These are phyloP conservation scores for Lepidotrigona ventralis DNA, from an alignment of 1,140 invertebrate genomes.

Conservation along the genomic window DNA sequence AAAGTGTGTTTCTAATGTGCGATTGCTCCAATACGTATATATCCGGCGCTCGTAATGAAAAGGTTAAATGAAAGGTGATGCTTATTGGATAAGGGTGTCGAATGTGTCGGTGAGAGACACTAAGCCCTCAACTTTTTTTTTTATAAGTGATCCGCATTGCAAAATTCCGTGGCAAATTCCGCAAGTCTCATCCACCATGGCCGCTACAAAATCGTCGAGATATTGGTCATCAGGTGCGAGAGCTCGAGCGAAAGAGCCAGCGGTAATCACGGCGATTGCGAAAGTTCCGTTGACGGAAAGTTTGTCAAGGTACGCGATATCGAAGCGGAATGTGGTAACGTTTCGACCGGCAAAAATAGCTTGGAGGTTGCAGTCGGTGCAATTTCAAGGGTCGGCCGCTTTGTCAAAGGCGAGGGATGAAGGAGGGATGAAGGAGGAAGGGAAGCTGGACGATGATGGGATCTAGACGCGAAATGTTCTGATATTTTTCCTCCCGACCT, in stretches of 20 bases:
- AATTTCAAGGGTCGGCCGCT: slow-evolving; percentile 49
- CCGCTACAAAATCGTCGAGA: not conserved
- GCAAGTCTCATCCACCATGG: not conserved
- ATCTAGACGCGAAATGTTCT: slow-evolving; percentile 44
- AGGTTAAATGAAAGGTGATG: too few species aligned
- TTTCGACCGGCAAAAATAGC: slow-evolving; percentile 16
- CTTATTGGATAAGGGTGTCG: too few species aligned
- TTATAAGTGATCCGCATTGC: too few species aligned
- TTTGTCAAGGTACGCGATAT: slow-evolving; percentile 16
- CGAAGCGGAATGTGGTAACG: not conserved
- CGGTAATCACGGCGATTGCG: slow-evolving; percentile 13
- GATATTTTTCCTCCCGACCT: slow-evolving; percentile 54
- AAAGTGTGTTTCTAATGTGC: too few species aligned
- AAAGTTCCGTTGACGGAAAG: slow-evolving; percentile 21
- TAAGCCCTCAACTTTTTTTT: too few species aligned
- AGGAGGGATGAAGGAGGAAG: not conserved
- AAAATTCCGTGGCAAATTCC: not conserved
- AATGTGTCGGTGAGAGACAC: too few species aligned
- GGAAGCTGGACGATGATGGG: slow-evolving; percentile 12
- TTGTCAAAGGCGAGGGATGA: slow-evolving; percentile 41
- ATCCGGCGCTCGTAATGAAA: too few species aligned
- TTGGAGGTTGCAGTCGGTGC: slow-evolving; percentile 8
- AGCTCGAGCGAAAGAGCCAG: not conserved
- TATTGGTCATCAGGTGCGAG: not conserved
- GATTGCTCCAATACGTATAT: too few species aligned